These are phyloP conservation scores for Tillus elongatus DNA, from an alignment of 2,888 invertebrate species.

Conservation along the genomic window DNA sequence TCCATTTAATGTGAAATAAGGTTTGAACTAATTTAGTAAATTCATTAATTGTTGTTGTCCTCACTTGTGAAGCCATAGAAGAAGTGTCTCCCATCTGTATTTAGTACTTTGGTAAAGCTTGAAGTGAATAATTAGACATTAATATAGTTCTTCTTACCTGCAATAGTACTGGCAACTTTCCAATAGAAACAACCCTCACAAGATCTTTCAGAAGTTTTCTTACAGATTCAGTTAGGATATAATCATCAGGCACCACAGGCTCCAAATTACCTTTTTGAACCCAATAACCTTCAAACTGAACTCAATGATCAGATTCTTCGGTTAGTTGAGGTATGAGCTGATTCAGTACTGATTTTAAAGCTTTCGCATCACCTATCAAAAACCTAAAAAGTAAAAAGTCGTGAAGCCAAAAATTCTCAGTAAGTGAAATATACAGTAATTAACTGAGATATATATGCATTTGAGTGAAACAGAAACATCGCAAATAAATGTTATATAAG, in stretches of 20 bases:
- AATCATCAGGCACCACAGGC: conserved; percentile 58
- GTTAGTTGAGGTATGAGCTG: conserved; percentile 64
- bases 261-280: conserved; percentile 63
- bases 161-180: conserved; percentile 79
- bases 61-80: no score
- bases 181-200: conserved; percentile 83
- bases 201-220: conserved; percentile 82
- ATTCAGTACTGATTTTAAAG: conserved; percentile 53
- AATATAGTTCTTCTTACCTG: conserved; percentile 47
- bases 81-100: no score
- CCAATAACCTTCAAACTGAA: conserved; percentile 85
- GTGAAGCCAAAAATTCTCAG: no score
- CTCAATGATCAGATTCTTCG: conserved; percentile 42
- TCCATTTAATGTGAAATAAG: no score
- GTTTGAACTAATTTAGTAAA: no score
- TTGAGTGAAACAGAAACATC: no score
- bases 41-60: no score
- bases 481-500: no score
- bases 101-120: not conserved
- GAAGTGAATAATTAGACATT: not conserved
- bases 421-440: conserved; percentile 24
- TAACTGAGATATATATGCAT: conserved; percentile 66
- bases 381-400: conserved; percentile 49
- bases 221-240: conserved; percentile 86
- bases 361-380: conserved; percentile 50